phyloP scores from a whole-genome alignment of 2,113 vertebrate species.

The Bombycilla garrulus region DNA sequence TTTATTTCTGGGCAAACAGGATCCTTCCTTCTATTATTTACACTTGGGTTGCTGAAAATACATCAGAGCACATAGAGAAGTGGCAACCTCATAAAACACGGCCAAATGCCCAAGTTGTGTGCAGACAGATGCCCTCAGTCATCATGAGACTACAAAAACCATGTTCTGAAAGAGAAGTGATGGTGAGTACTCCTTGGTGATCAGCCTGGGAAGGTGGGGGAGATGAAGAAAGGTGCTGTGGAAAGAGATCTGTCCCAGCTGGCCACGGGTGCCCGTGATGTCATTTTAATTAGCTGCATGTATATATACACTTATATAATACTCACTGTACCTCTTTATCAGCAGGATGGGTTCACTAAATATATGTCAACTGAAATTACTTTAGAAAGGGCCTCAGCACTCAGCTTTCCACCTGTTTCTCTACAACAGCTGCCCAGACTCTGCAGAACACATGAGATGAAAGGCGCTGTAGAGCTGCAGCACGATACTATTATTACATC shows the following conservation, averaged over 20 bases:
- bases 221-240: not conserved
- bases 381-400: constrained; percentile 30
- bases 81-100: not conserved
- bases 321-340: constrained; percentile 6
- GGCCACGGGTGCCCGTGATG: not conserved
- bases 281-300: constrained; percentile 8
- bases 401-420: constrained; percentile 44
- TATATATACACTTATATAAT: not conserved
- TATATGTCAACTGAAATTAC: constrained; percentile 35
- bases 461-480: not conserved
- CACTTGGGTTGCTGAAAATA: not conserved
- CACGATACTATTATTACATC: not conserved
- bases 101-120: not conserved
- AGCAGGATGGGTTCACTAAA: constrained; percentile 33
- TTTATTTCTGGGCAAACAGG: not conserved
- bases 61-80: not conserved
- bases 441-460: constrained; percentile 39
- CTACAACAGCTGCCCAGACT: constrained; percentile 31
- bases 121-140: not conserved
- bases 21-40: not conserved
- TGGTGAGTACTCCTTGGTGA: not conserved
- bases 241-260: not conserved
- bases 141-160: not conserved
- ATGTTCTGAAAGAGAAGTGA: not conserved
- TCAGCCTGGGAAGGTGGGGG: not conserved